phyloP scores from a whole-genome alignment of 2,888 invertebrate genomes.

The Xanthia togata region DNA sequence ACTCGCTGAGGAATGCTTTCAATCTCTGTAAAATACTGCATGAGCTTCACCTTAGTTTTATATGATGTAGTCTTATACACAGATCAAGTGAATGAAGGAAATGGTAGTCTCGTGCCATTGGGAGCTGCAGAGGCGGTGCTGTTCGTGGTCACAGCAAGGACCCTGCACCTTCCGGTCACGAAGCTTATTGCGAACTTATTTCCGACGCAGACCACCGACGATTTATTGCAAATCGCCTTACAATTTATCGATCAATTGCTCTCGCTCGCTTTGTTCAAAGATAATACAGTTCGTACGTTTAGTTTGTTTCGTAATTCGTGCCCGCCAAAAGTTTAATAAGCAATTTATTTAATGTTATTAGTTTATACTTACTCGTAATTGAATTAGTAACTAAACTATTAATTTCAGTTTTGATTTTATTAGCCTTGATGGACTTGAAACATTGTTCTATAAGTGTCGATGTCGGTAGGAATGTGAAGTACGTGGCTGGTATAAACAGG shows the following conservation, averaged over 20 bases:
- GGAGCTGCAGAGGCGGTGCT: constrained; percentile 44
- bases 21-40: neutral
- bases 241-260: constrained; percentile 67
- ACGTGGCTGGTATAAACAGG: neutral
- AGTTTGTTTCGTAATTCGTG: constrained; percentile 51
- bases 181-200: constrained; percentile 72
- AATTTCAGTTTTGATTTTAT: constrained; percentile 39
- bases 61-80: neutral
- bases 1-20: constrained; percentile 31
- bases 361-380: constrained; percentile 43
- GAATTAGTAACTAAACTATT: constrained; percentile 46
- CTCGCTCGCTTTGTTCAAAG: constrained; percentile 41
- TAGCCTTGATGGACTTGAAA: constrained; percentile 4
- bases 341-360: constrained; percentile 51
- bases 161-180: constrained; percentile 80
- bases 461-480: constrained; percentile 13
- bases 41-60: neutral
- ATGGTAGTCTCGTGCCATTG: constrained; percentile 43
- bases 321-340: constrained; percentile 55
- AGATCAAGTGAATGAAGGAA: constrained; percentile 48
- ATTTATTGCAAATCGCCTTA: constrained; percentile 71
- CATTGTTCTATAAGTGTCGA: neutral
- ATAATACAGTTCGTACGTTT: constrained; percentile 40
- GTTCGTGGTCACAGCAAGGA: constrained; percentile 73
- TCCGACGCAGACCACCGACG: constrained; percentile 70